Conservation (phyloP, 2,888 invertebrate genomes). For the Papilio gigon region DNA sequence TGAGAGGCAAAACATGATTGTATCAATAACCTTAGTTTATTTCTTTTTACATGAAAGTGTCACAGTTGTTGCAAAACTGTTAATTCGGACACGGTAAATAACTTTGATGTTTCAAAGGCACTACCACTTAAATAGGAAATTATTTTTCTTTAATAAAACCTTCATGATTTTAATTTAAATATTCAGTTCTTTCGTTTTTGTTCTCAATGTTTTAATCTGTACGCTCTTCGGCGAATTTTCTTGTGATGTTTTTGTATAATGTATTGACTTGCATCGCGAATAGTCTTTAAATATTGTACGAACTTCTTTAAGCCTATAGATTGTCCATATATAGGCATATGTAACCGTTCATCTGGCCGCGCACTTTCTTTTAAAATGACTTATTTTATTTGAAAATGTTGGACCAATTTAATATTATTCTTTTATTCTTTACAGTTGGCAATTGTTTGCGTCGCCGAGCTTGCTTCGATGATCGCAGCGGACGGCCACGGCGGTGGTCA, state of each 20-base stretch:
- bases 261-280: conserved; percentile 17
- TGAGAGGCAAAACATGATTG: conserved; percentile 51
- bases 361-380: no score
- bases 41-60: conserved; percentile 52
- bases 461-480: conserved; percentile 63
- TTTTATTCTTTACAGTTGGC: conserved; percentile 65
- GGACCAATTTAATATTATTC: no score
- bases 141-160: conserved; percentile 12
- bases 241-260: background rate
- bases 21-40: conserved; percentile 37
- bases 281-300: background rate
- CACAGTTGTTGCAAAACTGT: conserved; percentile 49
- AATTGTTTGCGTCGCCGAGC: conserved; percentile 67
- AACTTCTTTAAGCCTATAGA: no score
- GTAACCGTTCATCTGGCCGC: no score
- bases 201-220: background rate
- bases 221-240: conserved; percentile 35
- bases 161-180: background rate
- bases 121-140: conserved; percentile 23
- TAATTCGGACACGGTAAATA: conserved; percentile 40
- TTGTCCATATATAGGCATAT: no score
- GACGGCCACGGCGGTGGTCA: conserved; percentile 82
- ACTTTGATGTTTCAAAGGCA: conserved; percentile 36
- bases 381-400: no score
- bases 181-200: background rate